phyloP scores from a whole-genome alignment of 37 sponge, comb jelly and placozoan genomes.

The Spongilla lacustris region DNA sequence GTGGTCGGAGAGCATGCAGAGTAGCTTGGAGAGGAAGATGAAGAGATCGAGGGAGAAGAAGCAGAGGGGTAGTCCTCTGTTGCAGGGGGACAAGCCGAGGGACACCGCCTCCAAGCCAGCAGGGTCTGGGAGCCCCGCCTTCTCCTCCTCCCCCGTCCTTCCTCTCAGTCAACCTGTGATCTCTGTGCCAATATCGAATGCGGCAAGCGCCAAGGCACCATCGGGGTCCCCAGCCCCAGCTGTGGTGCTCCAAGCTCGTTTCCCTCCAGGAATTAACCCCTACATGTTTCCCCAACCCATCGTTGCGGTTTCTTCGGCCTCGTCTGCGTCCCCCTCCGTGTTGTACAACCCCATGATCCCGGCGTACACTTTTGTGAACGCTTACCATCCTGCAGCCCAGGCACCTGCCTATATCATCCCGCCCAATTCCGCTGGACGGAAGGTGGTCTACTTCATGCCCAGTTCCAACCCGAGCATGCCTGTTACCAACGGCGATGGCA shows the following conservation, averaged over 20 bases:
- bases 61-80: neutral
- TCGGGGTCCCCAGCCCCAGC: neutral
- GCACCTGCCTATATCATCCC: neutral
- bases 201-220: neutral
- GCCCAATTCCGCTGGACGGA: neutral
- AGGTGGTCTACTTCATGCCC: constrained; percentile 16
- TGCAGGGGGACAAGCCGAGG: neutral
- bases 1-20: constrained; percentile 34
- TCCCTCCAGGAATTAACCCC: neutral
- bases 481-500: neutral
- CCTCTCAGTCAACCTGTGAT: constrained; percentile 10
- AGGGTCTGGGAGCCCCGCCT: neutral
- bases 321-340: constrained; percentile 7
- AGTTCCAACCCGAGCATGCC: neutral
- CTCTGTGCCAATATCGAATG: neutral
- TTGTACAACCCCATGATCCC: constrained; percentile 30
- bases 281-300: constrained; percentile 19
- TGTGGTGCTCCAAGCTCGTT: neutral
- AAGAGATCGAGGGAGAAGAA: constrained; percentile 12
- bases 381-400: constrained; percentile 10
- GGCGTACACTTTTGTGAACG: constrained; percentile 35
- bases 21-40: constrained; percentile 19
- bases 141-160: neutral
- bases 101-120: neutral
- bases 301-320: neutral